These are phyloP conservation scores for Luperina testacea DNA, from an alignment of 2,888 invertebrate genomes.

Conservation along the genomic window DNA sequence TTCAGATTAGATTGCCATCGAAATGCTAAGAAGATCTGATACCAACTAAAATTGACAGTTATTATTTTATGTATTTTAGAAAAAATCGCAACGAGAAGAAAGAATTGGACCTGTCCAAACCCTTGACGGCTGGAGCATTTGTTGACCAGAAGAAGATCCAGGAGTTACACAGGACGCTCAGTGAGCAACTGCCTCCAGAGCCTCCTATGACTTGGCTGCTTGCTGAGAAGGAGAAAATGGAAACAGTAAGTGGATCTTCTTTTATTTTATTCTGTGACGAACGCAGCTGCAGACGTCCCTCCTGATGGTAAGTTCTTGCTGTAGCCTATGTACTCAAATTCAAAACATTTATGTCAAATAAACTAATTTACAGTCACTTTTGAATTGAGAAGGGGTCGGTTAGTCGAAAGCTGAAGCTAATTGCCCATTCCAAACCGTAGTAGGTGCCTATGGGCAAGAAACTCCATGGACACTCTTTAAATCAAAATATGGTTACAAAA, in stretches of 20 bases:
- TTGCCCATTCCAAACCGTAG: no score
- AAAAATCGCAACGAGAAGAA: slow-evolving; percentile 89
- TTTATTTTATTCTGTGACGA: neutral
- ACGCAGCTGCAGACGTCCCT: neutral
- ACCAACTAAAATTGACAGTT: neutral
- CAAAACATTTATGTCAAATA: no score
- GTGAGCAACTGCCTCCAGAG: slow-evolving; percentile 82
- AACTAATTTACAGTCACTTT: no score
- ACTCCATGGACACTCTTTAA: no score
- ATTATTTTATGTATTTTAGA: slow-evolving; percentile 64
- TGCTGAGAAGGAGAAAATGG: slow-evolving; percentile 83
- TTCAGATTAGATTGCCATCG: no score
- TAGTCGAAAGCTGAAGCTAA: no score
- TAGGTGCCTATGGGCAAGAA: no score
- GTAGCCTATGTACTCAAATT: no score
- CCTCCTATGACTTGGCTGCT: slow-evolving; percentile 84
- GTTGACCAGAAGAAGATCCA: slow-evolving; percentile 92
- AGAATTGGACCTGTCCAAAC: slow-evolving; percentile 92
- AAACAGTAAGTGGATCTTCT: slow-evolving; percentile 71
- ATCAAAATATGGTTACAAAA: no score
- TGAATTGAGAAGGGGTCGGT: no score
- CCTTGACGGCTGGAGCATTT: slow-evolving; percentile 94
- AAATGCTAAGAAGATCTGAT: neutral
- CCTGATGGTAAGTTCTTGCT: no score
- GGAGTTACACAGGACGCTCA: slow-evolving; percentile 83